These are phyloP conservation scores for Drosophila eugracilis DNA, from an alignment of 1,140 invertebrate species.

Conservation along the genomic window DNA sequence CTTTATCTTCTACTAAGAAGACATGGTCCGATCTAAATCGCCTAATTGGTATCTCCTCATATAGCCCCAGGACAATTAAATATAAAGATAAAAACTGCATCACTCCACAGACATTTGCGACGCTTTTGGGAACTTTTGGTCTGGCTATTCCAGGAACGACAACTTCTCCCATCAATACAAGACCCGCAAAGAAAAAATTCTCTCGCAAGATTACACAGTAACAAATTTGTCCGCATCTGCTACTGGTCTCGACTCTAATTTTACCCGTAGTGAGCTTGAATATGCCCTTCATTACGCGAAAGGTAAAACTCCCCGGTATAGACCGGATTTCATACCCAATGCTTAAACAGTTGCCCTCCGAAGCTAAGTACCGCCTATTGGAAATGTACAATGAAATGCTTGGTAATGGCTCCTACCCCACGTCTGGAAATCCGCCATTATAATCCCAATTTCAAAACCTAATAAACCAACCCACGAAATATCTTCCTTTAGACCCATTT, in stretches of 20 bases:
- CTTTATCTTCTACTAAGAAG: too few relatives aligned
- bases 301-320: not conserved
- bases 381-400: too few relatives aligned
- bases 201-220: not conserved
- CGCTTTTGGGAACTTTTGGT: conserved; percentile 3
- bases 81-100: not conserved
- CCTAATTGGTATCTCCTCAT: too few relatives aligned
- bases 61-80: too few relatives aligned
- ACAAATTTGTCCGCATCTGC: not conserved
- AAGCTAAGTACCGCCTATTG: too few relatives aligned
- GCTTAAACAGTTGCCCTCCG: too few relatives aligned
- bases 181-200: conserved; percentile 1
- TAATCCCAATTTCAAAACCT: not conserved
- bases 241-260: too few relatives aligned
- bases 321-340: too few relatives aligned
- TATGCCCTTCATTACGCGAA: not conserved
- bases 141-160: conserved; percentile 2
- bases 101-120: not conserved
- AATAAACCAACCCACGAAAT: not conserved
- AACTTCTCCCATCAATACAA: conserved; percentile 14
- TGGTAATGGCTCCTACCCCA: too few relatives aligned
- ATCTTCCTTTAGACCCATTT: not conserved
- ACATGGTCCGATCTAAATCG: too few relatives aligned
- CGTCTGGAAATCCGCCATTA: too few relatives aligned
- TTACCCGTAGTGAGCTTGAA: conserved; percentile 5